These are phyloP conservation scores for Acanthochromis polyacanthus DNA, from an alignment of 2,113 vertebrate species.

Conservation along the genomic window DNA sequence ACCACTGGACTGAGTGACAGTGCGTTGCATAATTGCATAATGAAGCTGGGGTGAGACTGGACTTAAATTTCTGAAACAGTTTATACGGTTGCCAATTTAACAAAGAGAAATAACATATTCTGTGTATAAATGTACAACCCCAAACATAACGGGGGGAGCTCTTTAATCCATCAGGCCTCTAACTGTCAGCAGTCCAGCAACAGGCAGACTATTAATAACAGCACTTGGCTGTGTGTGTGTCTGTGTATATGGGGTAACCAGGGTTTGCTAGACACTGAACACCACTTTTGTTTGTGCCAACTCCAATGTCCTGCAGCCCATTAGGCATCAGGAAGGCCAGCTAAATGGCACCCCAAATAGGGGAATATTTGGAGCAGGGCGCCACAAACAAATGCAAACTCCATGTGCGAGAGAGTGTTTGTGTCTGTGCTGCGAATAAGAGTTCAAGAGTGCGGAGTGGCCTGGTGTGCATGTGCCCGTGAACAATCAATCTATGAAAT, in stretches of 20 bases:
- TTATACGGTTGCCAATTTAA: slow-evolving; percentile 7
- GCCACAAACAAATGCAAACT: slow-evolving; percentile 31
- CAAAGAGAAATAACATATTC: neutral
- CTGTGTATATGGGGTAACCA: slow-evolving; percentile 67
- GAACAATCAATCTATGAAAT: slow-evolving; percentile 74
- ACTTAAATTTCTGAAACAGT: slow-evolving; percentile 10
- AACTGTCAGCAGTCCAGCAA: slow-evolving; percentile 77
- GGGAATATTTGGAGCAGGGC: slow-evolving; percentile 1
- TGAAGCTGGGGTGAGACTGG: neutral
- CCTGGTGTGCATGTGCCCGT: slow-evolving; percentile 46
- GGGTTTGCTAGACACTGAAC: slow-evolving; percentile 69
- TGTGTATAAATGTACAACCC: slow-evolving; percentile 1
- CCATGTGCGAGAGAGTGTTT: slow-evolving; percentile 5
- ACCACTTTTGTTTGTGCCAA: slow-evolving; percentile 67
- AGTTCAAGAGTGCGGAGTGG: slow-evolving; percentile 25
- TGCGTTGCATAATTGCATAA: slow-evolving; percentile 2
- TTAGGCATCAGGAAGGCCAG: slow-evolving; percentile 53
- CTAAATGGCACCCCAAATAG: slow-evolving; percentile 64
- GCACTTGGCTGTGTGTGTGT: slow-evolving; percentile 47
- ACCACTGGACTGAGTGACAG: slow-evolving; percentile 25
- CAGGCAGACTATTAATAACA: slow-evolving; percentile 84
- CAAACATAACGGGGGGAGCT: slow-evolving; percentile 6
- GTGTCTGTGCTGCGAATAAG: slow-evolving; percentile 32
- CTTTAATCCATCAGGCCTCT: slow-evolving; percentile 51
- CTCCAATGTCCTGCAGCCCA: slow-evolving; percentile 39